Evolutionary conservation across 2,797 vertebrate species (phyloP).

Genomic region (Oreonectes daqikongensis): DNA sequence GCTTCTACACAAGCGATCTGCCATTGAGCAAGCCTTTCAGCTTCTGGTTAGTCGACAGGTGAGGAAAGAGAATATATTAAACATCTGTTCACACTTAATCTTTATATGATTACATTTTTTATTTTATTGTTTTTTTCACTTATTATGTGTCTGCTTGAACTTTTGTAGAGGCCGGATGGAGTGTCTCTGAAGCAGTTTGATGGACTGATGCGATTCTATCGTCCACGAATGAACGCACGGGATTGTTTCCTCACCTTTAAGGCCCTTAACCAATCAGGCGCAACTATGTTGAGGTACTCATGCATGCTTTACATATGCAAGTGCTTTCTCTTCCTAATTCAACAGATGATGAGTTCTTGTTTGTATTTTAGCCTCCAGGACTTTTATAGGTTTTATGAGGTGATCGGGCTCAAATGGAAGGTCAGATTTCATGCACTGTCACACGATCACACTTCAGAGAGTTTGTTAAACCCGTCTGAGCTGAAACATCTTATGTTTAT

Average conservation of each 20-base stretch:
- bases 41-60: constrained; percentile 91
- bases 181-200: constrained; percentile 94
- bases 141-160: constrained; percentile 12
- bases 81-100: neutral
- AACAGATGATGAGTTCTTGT: neutral
- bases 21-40: constrained; percentile 89
- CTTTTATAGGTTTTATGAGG: constrained; percentile 96
- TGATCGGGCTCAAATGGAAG: constrained; percentile 96
- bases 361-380: constrained; percentile 83
- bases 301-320: too few species aligned
- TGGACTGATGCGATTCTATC: constrained; percentile 93
- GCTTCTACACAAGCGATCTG: constrained; percentile 91
- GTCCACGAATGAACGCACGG: constrained; percentile 86
- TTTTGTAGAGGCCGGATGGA: constrained; percentile 83
- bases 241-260: constrained; percentile 95
- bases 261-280: constrained; percentile 86
- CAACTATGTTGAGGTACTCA: constrained; percentile 84
- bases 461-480: constrained; percentile 17
- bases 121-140: constrained; percentile 1
- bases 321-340: neutral
- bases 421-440: constrained; percentile 67
- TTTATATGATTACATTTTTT: constrained; percentile 33
- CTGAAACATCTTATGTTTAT: constrained; percentile 21
- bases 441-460: constrained; percentile 8
- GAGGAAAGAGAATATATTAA: constrained; percentile 43